phyloP scores from a whole-genome alignment of 2,113 vertebrate species.

The Actenoides hombroni region DNA sequence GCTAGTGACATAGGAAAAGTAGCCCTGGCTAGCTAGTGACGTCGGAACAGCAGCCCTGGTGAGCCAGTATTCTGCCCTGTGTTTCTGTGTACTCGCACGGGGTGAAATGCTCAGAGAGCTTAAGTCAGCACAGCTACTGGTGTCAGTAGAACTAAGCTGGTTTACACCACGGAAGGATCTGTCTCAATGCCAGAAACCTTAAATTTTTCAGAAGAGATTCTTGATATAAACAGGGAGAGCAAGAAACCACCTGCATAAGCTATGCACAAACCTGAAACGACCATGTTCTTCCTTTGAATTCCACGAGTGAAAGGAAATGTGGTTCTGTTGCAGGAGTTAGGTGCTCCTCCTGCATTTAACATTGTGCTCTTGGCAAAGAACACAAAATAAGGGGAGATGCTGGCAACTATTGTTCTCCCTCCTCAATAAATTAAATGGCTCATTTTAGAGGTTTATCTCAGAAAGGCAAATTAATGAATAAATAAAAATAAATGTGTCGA shows the following conservation, averaged over 20 bases:
- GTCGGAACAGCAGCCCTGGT: no score
- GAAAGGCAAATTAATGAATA: conserved; percentile 65
- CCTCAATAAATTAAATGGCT: conserved; percentile 58
- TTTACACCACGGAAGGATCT: not conserved
- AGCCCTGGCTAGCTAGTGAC: no score
- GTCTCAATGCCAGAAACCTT: not conserved
- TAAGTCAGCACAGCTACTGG: not conserved
- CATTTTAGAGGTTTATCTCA: conserved; percentile 52
- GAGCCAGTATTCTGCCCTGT: not conserved
- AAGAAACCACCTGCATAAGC: not conserved
- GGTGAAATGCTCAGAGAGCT: not conserved
- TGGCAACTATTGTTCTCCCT: conserved; percentile 48
- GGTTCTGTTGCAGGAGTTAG: not conserved
- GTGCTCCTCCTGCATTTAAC: not conserved
- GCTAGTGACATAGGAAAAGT: no score
- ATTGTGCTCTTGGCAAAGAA: conserved; percentile 14
- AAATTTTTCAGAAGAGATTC: not conserved
- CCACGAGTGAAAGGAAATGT: not conserved
- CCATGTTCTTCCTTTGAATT: not conserved
- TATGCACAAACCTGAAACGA: not conserved
- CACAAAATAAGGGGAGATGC: conserved; percentile 46
- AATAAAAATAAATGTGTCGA: conserved; percentile 73
- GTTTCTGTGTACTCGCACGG: not conserved
- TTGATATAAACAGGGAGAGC: not conserved
- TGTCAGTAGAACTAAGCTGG: not conserved